Conservation (phyloP, 2,888 invertebrate species). For the Heteropelma amictum region DNA sequence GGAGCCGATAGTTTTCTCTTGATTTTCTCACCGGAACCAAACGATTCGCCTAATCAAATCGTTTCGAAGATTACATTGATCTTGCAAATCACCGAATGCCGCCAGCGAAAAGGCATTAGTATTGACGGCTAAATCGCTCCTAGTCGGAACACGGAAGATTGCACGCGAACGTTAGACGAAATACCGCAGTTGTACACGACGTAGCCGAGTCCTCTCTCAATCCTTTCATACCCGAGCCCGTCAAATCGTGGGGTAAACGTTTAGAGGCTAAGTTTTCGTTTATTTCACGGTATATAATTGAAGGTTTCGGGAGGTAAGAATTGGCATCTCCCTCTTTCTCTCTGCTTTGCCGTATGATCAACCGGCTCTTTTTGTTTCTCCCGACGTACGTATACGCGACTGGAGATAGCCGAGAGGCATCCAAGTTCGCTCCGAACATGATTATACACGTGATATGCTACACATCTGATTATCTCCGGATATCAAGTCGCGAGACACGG, state of each 20-base stretch:
- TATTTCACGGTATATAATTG: slow-evolving; percentile 56
- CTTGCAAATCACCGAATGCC: no score
- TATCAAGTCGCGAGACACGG: slow-evolving; percentile 6
- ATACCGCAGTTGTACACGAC: neutral
- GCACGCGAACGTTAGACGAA: slow-evolving; percentile 31
- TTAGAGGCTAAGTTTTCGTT: slow-evolving; percentile 43
- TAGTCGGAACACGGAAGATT: slow-evolving; percentile 11
- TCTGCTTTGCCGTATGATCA: slow-evolving; percentile 10
- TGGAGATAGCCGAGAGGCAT: slow-evolving; percentile 25
- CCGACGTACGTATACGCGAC: neutral
- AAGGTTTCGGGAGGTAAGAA: slow-evolving; percentile 39
- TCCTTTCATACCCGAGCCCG: neutral
- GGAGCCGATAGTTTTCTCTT: no score
- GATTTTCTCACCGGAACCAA: no score
- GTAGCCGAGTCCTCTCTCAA: neutral
- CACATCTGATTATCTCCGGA: slow-evolving; percentile 20
- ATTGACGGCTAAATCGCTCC: slow-evolving; percentile 10
- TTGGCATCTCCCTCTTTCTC: slow-evolving; percentile 18
- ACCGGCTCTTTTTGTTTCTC: slow-evolving; percentile 9
- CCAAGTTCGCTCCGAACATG: slow-evolving; percentile 36
- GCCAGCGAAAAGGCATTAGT: no score
- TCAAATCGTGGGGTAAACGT: slow-evolving; percentile 32
- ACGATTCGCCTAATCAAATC: no score
- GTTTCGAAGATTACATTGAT: no score
- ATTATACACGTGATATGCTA: slow-evolving; percentile 35